phyloP scores from a whole-genome alignment of 2,888 invertebrate genomes.

The Hyalella azteca region DNA sequence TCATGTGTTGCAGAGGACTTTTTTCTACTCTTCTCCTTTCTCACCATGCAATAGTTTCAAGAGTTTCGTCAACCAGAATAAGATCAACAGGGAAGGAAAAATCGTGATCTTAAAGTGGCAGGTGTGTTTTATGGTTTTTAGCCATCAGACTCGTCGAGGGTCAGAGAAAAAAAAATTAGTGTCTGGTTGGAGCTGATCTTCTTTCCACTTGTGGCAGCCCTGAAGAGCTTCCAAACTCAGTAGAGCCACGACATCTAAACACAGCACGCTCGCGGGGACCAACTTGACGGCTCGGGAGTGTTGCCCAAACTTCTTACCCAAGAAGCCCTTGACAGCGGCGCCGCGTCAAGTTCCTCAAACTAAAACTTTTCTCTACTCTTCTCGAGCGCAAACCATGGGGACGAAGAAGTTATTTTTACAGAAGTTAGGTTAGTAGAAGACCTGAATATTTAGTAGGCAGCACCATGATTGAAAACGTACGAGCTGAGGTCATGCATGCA shows the following conservation, averaged over 20 bases:
- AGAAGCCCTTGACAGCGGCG: conserved; percentile 25
- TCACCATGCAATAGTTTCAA: too few relatives aligned
- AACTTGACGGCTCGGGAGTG: conserved; percentile 27
- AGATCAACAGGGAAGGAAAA: conserved; percentile 13
- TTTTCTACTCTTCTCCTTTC: too few relatives aligned
- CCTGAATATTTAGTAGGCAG: too few relatives aligned
- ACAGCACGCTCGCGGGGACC: not conserved
- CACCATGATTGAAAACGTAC: too few relatives aligned
- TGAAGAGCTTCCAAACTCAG: conserved; percentile 31
- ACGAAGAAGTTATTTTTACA: not conserved
- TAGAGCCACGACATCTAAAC: conserved; percentile 25
- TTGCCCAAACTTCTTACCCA: conserved; percentile 32
- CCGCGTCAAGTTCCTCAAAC: conserved; percentile 31
- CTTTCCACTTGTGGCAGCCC: conserved; percentile 9
- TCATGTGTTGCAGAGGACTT: too few relatives aligned
- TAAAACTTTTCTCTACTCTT: not conserved
- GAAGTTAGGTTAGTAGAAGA: too few relatives aligned
- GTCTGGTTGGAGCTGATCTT: conserved; percentile 6
- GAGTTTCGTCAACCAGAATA: not conserved
- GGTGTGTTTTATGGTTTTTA: conserved; percentile 17
- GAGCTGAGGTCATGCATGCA: too few relatives aligned
- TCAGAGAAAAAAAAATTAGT: not conserved
- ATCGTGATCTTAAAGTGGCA: conserved; percentile 21
- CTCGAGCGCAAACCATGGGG: not conserved
- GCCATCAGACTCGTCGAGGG: not conserved